These are phyloP conservation scores for Siphonodentalium dalli DNA, from an alignment of 2,888 invertebrate species.

Conservation along the genomic window DNA sequence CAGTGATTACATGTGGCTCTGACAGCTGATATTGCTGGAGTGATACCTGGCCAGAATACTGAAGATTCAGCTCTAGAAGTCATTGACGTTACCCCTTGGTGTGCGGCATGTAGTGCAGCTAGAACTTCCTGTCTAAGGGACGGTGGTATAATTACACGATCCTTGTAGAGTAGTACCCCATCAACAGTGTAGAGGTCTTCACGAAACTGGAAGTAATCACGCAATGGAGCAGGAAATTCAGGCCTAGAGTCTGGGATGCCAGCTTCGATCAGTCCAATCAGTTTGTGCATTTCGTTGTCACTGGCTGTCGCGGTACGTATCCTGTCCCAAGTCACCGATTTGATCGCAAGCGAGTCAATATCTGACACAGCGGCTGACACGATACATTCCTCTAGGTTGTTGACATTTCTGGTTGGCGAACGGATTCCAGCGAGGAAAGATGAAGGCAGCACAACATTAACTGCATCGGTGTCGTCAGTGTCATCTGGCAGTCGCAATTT, in stretches of 20 bases:
- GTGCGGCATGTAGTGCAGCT: constrained; percentile 26
- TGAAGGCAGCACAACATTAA: not conserved
- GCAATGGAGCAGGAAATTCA: constrained; percentile 10
- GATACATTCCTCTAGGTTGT: too few species aligned
- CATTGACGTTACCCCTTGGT: constrained; percentile 27
- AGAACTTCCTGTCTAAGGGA: constrained; percentile 18
- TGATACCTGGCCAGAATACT: constrained; percentile 28
- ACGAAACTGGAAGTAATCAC: constrained; percentile 13
- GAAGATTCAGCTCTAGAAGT: constrained; percentile 25
- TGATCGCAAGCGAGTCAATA: too few species aligned
- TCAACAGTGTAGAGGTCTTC: constrained; percentile 24
- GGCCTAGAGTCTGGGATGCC: constrained; percentile 10
- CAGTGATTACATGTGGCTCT: constrained; percentile 26
- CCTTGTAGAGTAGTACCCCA: constrained; percentile 25
- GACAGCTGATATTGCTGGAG: constrained; percentile 7
- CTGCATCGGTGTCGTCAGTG: not conserved
- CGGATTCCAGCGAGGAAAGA: too few species aligned
- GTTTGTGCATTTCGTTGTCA: constrained; percentile 22
- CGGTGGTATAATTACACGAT: constrained; percentile 23
- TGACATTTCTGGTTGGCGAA: too few species aligned
- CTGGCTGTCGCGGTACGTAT: constrained; percentile 26
- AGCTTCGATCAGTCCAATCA: constrained; percentile 14
- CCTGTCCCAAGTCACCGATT: constrained; percentile 33
- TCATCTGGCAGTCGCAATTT: constrained; percentile 17
- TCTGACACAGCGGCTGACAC: too few species aligned